Base-by-base conservation (phyloP, 2,113 vertebrate genomes). In the Pygoscelis adeliae region DNA sequence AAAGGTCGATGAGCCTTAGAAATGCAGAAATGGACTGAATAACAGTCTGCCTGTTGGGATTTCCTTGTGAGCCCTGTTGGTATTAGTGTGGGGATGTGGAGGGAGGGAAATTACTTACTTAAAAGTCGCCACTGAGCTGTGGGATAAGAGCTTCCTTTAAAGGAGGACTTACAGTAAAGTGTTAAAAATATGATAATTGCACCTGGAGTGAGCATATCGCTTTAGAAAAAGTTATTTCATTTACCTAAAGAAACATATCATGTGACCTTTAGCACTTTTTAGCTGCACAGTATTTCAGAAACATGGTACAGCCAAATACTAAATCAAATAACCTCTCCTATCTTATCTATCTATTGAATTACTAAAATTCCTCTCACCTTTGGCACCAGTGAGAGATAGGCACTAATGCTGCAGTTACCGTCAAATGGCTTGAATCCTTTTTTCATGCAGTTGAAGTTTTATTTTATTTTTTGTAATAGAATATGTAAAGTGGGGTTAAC, bases 11-110 rank as follows among this genome's bases (percentile, higher is more conserved):
- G 94, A 91, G 84, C 90, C 90, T 95, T 97, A 96, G 95, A 97
- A 97, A 95, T 96, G 96, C 94, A 97, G 97, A 96, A 97, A 96
- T 73, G 93, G 71, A 87, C 83, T 96, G 93, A 96, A 94, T 94
- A 93, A 90, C 91, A 87, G 88, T 88, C 92, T 90, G 90, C 84
- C 84, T 94, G 63, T 95, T 95, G 77, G 78, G 92, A 96, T 97
- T 97, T 94, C 90, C 88, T 80, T 94, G 71, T 88, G 77, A 93
- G 44, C 25, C 49, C 73, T 34, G 40, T 78, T 91, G 85, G 34
- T 74, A 78, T 93, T 97, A 87, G 66, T 72, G 72, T 67, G 78
- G 70, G 38, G 40, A 70, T 91, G 73, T 74, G 49, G 73, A 93
- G 23, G 55, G 55, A 79, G 77, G 73, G 67, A 58, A 94, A 72